Base-by-base conservation (phyloP, 2,113 vertebrate genomes). In the Edolisoma coerulescens region DNA sequence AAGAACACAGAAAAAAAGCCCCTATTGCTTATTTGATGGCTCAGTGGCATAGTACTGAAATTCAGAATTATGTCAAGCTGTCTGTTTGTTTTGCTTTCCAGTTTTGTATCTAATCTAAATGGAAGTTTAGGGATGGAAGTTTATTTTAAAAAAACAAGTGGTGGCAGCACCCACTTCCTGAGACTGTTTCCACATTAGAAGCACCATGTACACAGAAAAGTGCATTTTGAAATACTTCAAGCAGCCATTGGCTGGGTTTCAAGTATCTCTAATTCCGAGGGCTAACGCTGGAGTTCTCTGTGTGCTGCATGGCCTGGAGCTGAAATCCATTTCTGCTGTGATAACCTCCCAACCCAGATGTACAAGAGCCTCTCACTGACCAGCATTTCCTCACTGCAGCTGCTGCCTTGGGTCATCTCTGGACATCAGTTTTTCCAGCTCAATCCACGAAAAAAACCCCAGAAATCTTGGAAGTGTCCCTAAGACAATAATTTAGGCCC, bases 171-270 rank as follows among this genome's bases (percentile, higher is more conserved):
- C 26, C 42, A 19, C 52, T 65, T 77, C 21, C 30, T 17, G 74
- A 30, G 49, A 12, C 39, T 78, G 6, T 42, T 60, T 30, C 45
- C 49, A 30, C 42, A 18, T 73, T 20, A 52, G 53, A 56, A 33
- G 7, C 26, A 19, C 17, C 0, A 0, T 6, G 6, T 37, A 19
- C 24, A 24, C 16, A 68, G 37, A 33, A 87, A 89, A 60, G 5
- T 10, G 10, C 19, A 59, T 56, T 92, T 42, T 79, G 8, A 75
- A 74, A 75, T 74, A 35, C 21, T 65, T 83, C 4, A 50, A 30
- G 21, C 16, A 65, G 26, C 9, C 10, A 9, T 10, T 32, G 37
- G 10, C 44, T 63, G 41, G 17, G 26, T 65, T 91, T 87, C 4
- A 53, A 61, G 52, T 26, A 11, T n/a, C 53, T 57, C 27, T 74